Base-by-base conservation (phyloP, 2,888 invertebrate genomes). In the Drosophila nigricruria region DNA sequence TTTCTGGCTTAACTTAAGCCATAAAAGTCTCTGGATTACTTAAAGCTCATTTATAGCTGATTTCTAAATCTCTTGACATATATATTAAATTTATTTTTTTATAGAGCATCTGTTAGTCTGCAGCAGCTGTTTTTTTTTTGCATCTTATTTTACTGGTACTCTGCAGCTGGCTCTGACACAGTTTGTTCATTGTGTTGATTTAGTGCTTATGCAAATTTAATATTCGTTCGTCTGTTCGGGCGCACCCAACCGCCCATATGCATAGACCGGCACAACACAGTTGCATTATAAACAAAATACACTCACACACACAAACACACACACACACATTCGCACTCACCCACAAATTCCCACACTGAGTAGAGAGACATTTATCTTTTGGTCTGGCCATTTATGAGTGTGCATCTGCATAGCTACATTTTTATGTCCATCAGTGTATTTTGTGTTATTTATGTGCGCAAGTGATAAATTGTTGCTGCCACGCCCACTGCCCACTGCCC, bases 171-270 rank as follows among this genome's bases (percentile, higher is more conserved):
- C 58, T 64, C 61, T 67, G 56, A 23, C 62, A 72, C 56, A 50
- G 43, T 54, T 61, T 69, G 77, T 83, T 77, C 86, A 77, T 87
- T 81, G 82, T 89, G 82, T 83, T 83, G 82, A 85, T 85, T 89
- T 89, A 85, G 88, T 88, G 88, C 86, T 85, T 89, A 85, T 85
- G 84, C 88, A 85, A 85, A 85, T 89, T 85, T 88, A 85, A 89
- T 89, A 73, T 77, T 71, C 76, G 88, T 77, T 79, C 73, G 69
- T 63, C 70, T 66, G 54, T 70, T 58, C 23, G 43, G 38, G 43
- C 47, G 50, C 72, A 59, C 57, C 62, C 60, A 16, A 8, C 16
- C 45, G 36, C 66, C 66, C 89, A 84, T 71, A 81, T 88, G 76
- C 86, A 82, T 82, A 74, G 69, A 82, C 70, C 71, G 64, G 79